Percentiles rank a stretch among this genome's conserved stretches.
phyloP scores from a whole-genome alignment of 1,140 invertebrate genomes.

The Oncopeltus fasciatus region DNA sequence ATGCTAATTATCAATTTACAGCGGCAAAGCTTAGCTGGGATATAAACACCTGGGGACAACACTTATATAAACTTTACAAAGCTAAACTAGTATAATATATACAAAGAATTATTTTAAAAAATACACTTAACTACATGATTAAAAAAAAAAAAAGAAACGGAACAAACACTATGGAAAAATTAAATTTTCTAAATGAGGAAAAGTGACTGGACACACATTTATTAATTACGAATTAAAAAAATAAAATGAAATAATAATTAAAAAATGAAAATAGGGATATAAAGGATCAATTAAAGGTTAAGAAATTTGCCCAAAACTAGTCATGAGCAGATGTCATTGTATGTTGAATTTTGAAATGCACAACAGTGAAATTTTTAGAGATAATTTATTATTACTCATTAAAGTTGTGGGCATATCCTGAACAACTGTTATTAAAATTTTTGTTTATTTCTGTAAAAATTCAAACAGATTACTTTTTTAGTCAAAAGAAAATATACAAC shows the following conservation, averaged over 20 bases:
- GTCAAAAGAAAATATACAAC: too few relatives aligned
- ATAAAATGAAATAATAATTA: neutral
- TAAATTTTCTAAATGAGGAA: conserved; percentile 1
- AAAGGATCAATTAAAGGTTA: too few relatives aligned
- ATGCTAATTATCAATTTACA: conserved; percentile 12
- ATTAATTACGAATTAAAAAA: neutral
- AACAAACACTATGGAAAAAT: conserved; percentile 6
- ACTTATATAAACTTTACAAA: conserved; percentile 7
- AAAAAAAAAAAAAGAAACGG: conserved; percentile 7
- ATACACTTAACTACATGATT: conserved; percentile 14
- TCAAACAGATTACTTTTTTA: too few relatives aligned
- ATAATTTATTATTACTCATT: too few relatives aligned
- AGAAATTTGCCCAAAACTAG: too few relatives aligned
- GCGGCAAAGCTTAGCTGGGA: conserved; percentile 8
- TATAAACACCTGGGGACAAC: conserved; percentile 11
- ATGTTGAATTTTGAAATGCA: too few relatives aligned
- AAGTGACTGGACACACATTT: conserved; percentile 1
- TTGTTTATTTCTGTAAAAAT: too few relatives aligned
- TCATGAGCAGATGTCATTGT: too few relatives aligned
- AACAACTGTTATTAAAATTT: too few relatives aligned
- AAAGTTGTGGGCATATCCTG: too few relatives aligned
- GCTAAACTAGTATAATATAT: conserved; percentile 9
- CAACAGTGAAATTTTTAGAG: too few relatives aligned
- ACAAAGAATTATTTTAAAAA: conserved; percentile 7
- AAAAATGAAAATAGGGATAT: too few relatives aligned